These are phyloP conservation scores for Oryzias woworae DNA, from an alignment of 2,113 vertebrate genomes.

Conservation along the genomic window DNA sequence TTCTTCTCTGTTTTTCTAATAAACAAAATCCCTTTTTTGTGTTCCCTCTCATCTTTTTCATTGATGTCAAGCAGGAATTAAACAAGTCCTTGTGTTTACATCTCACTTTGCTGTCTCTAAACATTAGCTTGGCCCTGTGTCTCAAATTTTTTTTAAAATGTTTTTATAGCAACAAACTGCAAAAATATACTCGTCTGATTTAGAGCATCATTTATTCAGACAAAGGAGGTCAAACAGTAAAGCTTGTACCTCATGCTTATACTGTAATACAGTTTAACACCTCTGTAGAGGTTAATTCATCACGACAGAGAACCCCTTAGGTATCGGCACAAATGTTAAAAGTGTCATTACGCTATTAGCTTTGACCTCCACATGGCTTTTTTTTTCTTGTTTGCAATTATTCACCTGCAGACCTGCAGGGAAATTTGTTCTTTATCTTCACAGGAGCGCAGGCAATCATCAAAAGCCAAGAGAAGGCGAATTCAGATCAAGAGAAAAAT, in stretches of 20 bases:
- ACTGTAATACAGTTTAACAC: conserved; percentile 2
- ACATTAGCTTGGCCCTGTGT: conserved; percentile 6
- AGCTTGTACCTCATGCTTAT: background rate
- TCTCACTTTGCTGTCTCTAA: conserved; percentile 22
- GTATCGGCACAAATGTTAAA: conserved; percentile 58
- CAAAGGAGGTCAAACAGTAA: conserved; percentile 23
- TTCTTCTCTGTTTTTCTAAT: conserved; percentile 20
- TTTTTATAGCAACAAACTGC: conserved; percentile 29
- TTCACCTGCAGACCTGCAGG: conserved; percentile 13
- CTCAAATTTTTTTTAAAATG: background rate
- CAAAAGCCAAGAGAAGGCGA: too few species aligned
- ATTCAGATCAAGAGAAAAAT: too few species aligned
- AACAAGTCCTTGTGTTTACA: conserved; percentile 25
- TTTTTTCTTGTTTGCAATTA: conserved; percentile 19
- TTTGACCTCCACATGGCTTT: conserved; percentile 44
- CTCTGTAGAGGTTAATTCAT: conserved; percentile 39
- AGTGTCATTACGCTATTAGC: conserved; percentile 47
- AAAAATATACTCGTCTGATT: conserved; percentile 26
- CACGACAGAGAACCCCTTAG: conserved; percentile 38
- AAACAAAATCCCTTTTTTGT: conserved; percentile 25
- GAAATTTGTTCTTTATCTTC: conserved; percentile 5
- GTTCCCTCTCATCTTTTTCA: conserved; percentile 1
- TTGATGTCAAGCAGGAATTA: conserved; percentile 19
- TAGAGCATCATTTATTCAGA: conserved; percentile 27
- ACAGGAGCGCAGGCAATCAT: conserved; percentile 4